Evolutionary conservation across 2,113 vertebrate genomes (phyloP).

Genomic region (Zonotrichia leucophrys): DNA sequence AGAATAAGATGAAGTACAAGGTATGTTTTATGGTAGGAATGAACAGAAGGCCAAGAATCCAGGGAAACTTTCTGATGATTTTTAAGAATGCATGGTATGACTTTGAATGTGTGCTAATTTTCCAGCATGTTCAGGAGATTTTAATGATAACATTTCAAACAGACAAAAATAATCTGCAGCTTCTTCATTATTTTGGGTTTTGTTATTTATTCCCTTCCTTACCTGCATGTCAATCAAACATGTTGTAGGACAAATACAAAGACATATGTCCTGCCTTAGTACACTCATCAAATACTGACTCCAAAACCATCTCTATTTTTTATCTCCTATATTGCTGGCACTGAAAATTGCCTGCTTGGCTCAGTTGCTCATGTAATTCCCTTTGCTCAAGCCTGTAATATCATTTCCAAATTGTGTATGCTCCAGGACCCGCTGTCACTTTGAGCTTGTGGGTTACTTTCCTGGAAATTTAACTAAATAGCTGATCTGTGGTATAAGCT

Average conservation of each 20-base stretch:
- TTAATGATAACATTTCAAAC: not conserved
- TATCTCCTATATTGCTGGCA: not conserved
- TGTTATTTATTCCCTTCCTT: not conserved
- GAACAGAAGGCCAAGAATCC: not conserved
- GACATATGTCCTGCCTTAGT: not conserved
- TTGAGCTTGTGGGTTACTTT: not conserved
- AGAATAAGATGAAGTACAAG: not conserved
- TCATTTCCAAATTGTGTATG: not conserved
- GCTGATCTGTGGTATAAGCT: not conserved
- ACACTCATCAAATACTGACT: not conserved
- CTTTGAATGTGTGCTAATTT: not conserved
- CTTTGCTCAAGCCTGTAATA: not conserved
- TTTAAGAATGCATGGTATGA: not conserved
- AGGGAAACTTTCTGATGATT: not conserved
- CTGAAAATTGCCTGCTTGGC: slow-evolving; percentile 22
- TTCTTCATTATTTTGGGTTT: not conserved
- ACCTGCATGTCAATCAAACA: not conserved
- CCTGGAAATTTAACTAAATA: not conserved
- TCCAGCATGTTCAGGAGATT: not conserved
- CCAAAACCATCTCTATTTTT: not conserved
- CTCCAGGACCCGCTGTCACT: not conserved
- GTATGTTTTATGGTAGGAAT: not conserved
- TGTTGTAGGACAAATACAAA: not conserved
- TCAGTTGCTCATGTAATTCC: slow-evolving; percentile 5
- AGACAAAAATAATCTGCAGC: not conserved